Conservation (phyloP, 64 coral and sea anemone species). For the Catalaphyllia jardinei region DNA sequence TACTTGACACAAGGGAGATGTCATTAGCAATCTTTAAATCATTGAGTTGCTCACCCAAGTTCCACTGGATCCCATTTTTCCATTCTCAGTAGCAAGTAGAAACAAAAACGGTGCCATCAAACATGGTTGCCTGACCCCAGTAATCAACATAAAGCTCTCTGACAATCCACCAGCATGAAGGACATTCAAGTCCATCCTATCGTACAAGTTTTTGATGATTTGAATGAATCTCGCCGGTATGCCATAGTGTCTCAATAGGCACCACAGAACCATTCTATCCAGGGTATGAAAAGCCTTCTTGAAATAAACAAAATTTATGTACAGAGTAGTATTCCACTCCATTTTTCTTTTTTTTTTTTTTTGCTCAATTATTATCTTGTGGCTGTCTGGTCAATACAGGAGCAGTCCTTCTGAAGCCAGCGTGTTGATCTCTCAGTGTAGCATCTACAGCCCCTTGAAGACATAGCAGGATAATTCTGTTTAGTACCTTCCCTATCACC, state of each 20-base stretch:
- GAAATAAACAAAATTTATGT: neutral
- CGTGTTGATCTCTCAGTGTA: conserved; percentile 31
- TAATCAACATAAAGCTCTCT: conserved; percentile 5
- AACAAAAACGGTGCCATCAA: conserved; percentile 15
- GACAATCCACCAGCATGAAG: conserved; percentile 9
- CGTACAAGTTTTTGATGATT: conserved; percentile 15
- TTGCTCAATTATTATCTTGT: conserved; percentile 28
- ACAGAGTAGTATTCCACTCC: conserved; percentile 23
- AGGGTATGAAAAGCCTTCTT: neutral
- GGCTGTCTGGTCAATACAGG: conserved; percentile 22
- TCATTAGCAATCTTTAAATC: conserved; percentile 23
- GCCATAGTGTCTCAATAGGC: conserved; percentile 13
- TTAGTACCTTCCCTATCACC: conserved; percentile 4
- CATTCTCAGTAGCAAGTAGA: neutral
- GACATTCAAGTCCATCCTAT: neutral
- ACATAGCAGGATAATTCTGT: conserved; percentile 12
- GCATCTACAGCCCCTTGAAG: neutral
- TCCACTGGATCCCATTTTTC: conserved; percentile 25
- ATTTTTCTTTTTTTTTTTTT: too few species aligned
- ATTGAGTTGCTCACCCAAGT: conserved; percentile 20
- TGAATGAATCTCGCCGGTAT: conserved; percentile 7
- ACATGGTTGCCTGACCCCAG: conserved; percentile 10
- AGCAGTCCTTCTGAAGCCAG: conserved; percentile 14
- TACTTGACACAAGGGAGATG: conserved; percentile 20
- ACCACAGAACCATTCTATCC: neutral